These are phyloP conservation scores for Onychostruthus taczanowskii DNA, from an alignment of 2,113 vertebrate genomes.

Conservation along the genomic window DNA sequence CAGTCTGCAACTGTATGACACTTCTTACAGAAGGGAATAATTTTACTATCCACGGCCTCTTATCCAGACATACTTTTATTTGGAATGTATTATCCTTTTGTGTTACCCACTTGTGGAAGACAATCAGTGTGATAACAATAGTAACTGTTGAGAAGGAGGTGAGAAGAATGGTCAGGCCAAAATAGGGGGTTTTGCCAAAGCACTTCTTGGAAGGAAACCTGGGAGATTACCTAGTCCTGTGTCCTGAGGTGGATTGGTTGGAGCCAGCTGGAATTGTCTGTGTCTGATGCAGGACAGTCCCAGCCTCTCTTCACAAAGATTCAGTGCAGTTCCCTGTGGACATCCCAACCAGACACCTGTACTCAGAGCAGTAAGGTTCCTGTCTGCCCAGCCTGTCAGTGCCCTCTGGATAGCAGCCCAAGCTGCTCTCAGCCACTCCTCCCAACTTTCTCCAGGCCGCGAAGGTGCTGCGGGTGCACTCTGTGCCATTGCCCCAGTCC, in stretches of 20 bases:
- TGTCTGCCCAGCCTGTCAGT: background rate
- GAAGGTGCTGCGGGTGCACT: accelerated
- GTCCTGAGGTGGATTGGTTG: background rate
- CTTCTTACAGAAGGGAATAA: background rate
- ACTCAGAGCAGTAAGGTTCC: background rate
- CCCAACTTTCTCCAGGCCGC: accelerated
- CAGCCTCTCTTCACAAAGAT: background rate
- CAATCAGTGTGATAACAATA: background rate
- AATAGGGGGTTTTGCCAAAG: background rate
- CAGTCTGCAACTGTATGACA: background rate
- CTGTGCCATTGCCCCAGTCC: background rate
- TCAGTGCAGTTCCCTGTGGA: accelerated
- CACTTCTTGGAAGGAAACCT: background rate
- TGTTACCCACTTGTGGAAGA: background rate
- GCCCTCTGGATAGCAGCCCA: background rate
- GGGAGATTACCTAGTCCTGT: background rate
- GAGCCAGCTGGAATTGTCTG: background rate
- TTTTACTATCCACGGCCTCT: background rate
- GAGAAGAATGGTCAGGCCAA: background rate
- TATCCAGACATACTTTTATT: background rate
- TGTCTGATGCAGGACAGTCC: background rate
- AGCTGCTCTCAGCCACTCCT: background rate
- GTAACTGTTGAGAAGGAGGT: background rate
- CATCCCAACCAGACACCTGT: background rate
- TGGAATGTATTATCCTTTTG: background rate